A percentile compares a stretch with the other conserved stretches of the same genome.
These are phyloP conservation scores for Hydriomena furcata DNA, from an alignment of 2,888 invertebrate species.

Conservation along the genomic window DNA sequence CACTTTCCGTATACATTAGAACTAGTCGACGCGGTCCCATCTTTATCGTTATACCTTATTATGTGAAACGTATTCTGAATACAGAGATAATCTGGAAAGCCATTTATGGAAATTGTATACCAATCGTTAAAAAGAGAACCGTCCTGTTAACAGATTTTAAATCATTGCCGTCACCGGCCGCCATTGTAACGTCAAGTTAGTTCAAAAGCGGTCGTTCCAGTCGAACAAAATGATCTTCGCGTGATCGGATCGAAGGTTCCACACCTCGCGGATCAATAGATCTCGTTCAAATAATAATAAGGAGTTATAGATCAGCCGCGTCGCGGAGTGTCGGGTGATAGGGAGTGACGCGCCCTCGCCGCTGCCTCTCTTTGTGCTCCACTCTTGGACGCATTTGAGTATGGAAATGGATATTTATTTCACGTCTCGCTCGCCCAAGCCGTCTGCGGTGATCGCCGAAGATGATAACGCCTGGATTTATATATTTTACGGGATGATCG, in stretches of 20 bases:
- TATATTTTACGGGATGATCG: slow-evolving; percentile 80
- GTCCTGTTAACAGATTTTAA: slow-evolving; percentile 84
- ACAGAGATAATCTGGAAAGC: slow-evolving; percentile 73
- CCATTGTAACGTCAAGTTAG: slow-evolving; percentile 83
- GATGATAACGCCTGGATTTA: slow-evolving; percentile 81
- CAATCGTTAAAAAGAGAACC: slow-evolving; percentile 83
- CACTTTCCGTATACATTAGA: slow-evolving; percentile 41
- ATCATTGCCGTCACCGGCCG: slow-evolving; percentile 79
- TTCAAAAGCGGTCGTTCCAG: slow-evolving; percentile 80
- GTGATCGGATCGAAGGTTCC: slow-evolving; percentile 73
- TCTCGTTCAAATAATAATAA: slow-evolving; percentile 83
- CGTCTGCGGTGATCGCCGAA: slow-evolving; percentile 74
- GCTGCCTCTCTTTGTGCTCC: slow-evolving; percentile 53
- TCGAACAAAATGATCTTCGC: slow-evolving; percentile 81
- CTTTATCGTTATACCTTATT: slow-evolving; percentile 62
- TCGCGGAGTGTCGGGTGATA: slow-evolving; percentile 41
- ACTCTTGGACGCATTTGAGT: slow-evolving; percentile 65
- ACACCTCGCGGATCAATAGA: slow-evolving; percentile 82
- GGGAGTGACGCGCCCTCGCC: slow-evolving; percentile 48
- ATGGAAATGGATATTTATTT: slow-evolving; percentile 82
- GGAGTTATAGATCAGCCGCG: slow-evolving; percentile 79
- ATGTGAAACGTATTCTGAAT: slow-evolving; percentile 65
- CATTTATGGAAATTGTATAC: slow-evolving; percentile 83
- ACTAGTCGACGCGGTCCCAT: slow-evolving; percentile 35
- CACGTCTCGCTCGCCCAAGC: slow-evolving; percentile 62